These are phyloP conservation scores for Pterostichus madidus DNA, from an alignment of 2,888 invertebrate species.

Conservation along the genomic window DNA sequence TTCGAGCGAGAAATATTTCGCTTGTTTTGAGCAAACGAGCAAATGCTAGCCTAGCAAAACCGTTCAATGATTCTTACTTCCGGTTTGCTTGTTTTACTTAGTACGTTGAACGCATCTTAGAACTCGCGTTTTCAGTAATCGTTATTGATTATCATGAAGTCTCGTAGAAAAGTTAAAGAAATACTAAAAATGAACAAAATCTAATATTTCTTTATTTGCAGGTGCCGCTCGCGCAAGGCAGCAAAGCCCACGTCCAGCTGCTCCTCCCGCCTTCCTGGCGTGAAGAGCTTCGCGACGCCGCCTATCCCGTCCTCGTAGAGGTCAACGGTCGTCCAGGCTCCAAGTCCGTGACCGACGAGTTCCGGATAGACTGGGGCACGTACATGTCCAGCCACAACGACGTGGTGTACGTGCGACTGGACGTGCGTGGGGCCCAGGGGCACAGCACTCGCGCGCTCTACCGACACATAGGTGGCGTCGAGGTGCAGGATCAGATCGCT, in stretches of 20 bases:
- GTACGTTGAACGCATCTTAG: no score
- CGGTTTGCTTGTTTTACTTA: no score
- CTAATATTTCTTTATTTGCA: no score
- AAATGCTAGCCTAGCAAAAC: no score
- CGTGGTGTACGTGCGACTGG: conserved; percentile 93
- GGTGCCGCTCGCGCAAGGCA: conserved; percentile 87
- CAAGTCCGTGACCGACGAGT: conserved; percentile 93
- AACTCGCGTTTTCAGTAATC: no score
- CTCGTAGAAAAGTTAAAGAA: no score
- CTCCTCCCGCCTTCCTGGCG: conserved; percentile 93
- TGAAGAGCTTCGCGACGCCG: conserved; percentile 90
- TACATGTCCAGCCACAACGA: conserved; percentile 95
- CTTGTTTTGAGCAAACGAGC: no score
- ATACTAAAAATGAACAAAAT: no score
- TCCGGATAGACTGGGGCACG: conserved; percentile 93
- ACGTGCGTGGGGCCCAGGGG: conserved; percentile 89
- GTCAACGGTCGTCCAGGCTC: conserved; percentile 96
- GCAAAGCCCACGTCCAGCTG: conserved; percentile 92
- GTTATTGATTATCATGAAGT: no score
- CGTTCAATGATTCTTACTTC: no score
- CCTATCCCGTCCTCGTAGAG: conserved; percentile 93
- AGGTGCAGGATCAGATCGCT: conserved; percentile 94
- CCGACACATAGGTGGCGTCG: conserved; percentile 91
- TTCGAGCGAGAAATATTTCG: no score
- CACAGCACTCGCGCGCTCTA: conserved; percentile 91